Evolutionary conservation across 2,888 invertebrate species (phyloP), one percentile per base, ranked within the genome.

Genomic region (Campoplex capitator): DNA sequence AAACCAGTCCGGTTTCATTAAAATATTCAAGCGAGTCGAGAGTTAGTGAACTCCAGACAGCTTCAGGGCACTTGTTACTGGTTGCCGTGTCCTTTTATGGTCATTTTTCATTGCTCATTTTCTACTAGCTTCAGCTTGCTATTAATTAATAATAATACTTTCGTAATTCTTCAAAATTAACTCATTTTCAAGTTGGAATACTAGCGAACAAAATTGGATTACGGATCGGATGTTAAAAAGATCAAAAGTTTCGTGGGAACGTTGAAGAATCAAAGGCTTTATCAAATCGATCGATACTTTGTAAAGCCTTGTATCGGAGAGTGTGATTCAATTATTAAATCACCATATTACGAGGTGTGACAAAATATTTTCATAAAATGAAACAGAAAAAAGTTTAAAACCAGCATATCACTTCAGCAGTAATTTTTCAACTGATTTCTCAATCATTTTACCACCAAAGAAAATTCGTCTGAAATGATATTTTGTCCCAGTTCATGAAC

Each of bases 11-110:
- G 78, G 56, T 78, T 83, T 83, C 56, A 68, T 83, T 42, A 45
- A 83, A 83, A 74, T 79, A 75, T 79, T 83, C 85, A 81, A 38
- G 35, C 58, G 76, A 70, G 65, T 73, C 74, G 68, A 62, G 82
- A 70, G 58, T 56, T 58, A 75, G 70, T 51, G 65, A 65, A 45
- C 70, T 70, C 74, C 68, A 18, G 48, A 70, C 76, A 58, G n/a
- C 45, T 48, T 28, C 42, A 35, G 58, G 68, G 28, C 23, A 32
- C 75, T 83, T 76, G 67, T 70, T 76, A 77, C 32, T 32, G 35
- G 56, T 70, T 70, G 68, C 42, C 56, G 0, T 38, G 23, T 56
- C n/a, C 23, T 42, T 51, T 54, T 28, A 68, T 28, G 32, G 4
- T 38, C 28, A 62, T 13, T 48, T 62, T 18, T 70, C 56, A 58